Evolutionary conservation across 2,113 vertebrate species (phyloP).

Genomic region (Zingel zingel): DNA sequence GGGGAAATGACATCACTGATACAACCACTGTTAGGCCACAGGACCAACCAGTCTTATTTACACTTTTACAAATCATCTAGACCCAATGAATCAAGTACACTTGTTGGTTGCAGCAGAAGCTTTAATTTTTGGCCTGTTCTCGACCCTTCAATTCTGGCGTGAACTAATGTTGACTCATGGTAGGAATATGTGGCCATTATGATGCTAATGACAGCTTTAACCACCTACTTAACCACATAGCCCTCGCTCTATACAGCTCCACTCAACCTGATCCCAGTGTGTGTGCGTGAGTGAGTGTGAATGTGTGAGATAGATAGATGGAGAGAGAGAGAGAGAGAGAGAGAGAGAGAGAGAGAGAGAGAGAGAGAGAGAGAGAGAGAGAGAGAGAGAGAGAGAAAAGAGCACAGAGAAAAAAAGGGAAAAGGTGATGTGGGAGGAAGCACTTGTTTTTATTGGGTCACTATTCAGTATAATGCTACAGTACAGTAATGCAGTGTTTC

Average conservation of each 20-base stretch:
- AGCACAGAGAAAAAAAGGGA: constrained; percentile 11
- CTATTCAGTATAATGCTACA: neutral
- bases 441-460: neutral
- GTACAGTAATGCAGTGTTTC: neutral
- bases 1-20: neutral
- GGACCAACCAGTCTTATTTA: neutral
- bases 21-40: neutral
- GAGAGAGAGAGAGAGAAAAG: constrained; percentile 19
- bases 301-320: neutral
- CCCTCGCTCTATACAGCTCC: constrained; percentile 69
- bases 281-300: constrained; percentile 21
- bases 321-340: neutral
- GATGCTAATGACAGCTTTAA: constrained; percentile 83
- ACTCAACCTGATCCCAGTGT: constrained; percentile 53
- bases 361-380: constrained; percentile 8
- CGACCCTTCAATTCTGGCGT: constrained; percentile 72
- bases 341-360: neutral
- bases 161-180: constrained; percentile 84
- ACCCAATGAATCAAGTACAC: constrained; percentile 36
- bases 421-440: constrained; percentile 24
- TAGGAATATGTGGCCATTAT: constrained; percentile 81
- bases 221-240: constrained; percentile 81
- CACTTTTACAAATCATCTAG: constrained; percentile 10
- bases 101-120: constrained; percentile 45
- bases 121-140: constrained; percentile 62